These are phyloP conservation scores for Thumatha senex DNA, from an alignment of 2,888 invertebrate species.

Conservation along the genomic window DNA sequence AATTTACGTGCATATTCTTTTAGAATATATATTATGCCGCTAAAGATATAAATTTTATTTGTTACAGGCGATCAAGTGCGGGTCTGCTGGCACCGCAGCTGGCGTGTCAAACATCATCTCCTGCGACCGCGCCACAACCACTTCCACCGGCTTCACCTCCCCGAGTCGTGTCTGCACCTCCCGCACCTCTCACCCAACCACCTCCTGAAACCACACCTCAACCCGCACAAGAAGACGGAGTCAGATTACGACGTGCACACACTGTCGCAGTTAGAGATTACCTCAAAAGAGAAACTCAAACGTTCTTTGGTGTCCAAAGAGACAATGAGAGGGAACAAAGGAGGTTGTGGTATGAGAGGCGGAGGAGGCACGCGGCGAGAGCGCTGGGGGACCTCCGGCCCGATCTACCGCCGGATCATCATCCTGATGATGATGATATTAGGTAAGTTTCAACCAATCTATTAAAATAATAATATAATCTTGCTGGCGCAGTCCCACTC, in stretches of 20 bases:
- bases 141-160: conserved; percentile 71
- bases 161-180: conserved; percentile 65
- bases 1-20: neutral
- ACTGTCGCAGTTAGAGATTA: conserved; percentile 83
- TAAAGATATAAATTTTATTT: conserved; percentile 35
- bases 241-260: conserved; percentile 71
- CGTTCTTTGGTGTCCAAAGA: conserved; percentile 93
- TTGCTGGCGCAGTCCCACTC: no score
- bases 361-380: conserved; percentile 90
- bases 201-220: conserved; percentile 66
- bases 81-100: conserved; percentile 73
- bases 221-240: conserved; percentile 71
- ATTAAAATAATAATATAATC: no score
- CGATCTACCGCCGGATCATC: conserved; percentile 84
- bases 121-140: conserved; percentile 58
- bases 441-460: conserved; percentile 53
- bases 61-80: conserved; percentile 77
- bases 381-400: conserved; percentile 84
- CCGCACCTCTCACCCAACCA: conserved; percentile 50
- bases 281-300: conserved; percentile 91
- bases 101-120: conserved; percentile 68
- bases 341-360: conserved; percentile 90
- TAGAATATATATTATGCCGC: neutral
- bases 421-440: conserved; percentile 84
- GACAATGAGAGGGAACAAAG: conserved; percentile 89